phyloP scores from a whole-genome alignment of 2,113 vertebrate species.

The Thunnus maccoyii region DNA sequence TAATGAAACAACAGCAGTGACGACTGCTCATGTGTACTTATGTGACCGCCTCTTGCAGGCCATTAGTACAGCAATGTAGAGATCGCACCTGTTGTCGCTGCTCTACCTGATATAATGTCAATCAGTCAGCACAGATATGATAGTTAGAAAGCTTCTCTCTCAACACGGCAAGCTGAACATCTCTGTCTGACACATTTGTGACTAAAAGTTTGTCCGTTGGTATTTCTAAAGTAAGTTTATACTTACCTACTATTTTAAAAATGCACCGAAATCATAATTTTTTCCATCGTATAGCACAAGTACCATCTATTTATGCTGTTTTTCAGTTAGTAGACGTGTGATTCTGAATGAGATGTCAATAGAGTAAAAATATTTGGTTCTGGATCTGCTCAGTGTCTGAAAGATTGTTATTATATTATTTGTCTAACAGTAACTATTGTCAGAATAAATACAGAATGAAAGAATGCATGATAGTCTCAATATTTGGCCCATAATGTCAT shows the following conservation, averaged over 20 bases:
- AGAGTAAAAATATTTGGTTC: neutral
- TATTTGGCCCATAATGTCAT: no score
- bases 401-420: neutral
- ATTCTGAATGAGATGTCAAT: neutral
- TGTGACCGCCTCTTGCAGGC: neutral
- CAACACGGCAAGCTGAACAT: neutral
- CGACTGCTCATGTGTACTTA: neutral
- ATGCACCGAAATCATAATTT: no score
- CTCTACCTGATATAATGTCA: slow-evolving; percentile 13
- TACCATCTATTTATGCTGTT: neutral
- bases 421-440: neutral
- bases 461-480: no score
- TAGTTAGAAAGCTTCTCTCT: neutral
- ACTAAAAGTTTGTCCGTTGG: neutral
- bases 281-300: neutral
- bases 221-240: neutral
- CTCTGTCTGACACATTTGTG: slow-evolving; percentile 2
- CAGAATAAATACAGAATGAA: neutral
- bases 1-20: neutral
- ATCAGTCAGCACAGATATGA: slow-evolving; percentile 26
- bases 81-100: slow-evolving; percentile 32
- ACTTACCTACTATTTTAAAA: neutral
- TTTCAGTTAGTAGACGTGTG: neutral
- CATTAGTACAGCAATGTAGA: neutral
- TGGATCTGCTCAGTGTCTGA: neutral